Conservation (phyloP, 2,797 vertebrate species). For the Gorsachius magnificus region DNA sequence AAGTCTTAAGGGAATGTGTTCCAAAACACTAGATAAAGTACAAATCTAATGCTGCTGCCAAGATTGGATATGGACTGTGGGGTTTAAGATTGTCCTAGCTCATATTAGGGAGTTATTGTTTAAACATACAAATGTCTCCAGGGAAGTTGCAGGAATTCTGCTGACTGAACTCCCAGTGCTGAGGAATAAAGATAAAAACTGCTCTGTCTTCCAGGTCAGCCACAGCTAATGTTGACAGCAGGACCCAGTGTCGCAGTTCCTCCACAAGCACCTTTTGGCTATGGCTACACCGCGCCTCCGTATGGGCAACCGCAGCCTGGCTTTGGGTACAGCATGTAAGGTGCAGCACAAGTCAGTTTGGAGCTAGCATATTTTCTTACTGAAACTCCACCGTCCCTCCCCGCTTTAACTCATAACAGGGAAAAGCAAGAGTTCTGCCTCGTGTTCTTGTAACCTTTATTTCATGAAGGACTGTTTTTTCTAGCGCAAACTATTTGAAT, state of each 20-base stretch:
- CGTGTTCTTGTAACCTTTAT: slow-evolving; percentile 82
- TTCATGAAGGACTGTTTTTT: slow-evolving; percentile 94
- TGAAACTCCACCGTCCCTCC: slow-evolving; percentile 90
- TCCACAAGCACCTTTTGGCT: slow-evolving; percentile 94
- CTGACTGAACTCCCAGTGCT: rapidly evolving
- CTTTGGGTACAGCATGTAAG: slow-evolving; percentile 98
- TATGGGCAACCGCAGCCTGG: slow-evolving; percentile 91
- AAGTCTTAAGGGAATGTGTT: neutral
- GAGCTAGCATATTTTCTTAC: slow-evolving; percentile 82
- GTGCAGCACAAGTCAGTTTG: slow-evolving; percentile 63
- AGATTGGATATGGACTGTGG: neutral
- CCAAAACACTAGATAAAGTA: neutral
- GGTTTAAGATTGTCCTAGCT: neutral
- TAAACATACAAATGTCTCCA: rapidly evolving
- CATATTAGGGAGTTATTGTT: neutral
- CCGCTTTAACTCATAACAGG: slow-evolving; percentile 88
- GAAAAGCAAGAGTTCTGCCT: slow-evolving; percentile 84
- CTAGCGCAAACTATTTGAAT: slow-evolving; percentile 85
- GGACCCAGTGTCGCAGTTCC: slow-evolving; percentile 95
- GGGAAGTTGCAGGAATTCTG: rapidly evolving
- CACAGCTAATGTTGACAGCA: slow-evolving; percentile 98
- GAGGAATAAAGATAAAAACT: neutral
- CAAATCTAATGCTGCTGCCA: neutral
- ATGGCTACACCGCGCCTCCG: slow-evolving; percentile 92
- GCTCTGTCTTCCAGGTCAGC: slow-evolving; percentile 83